A percentile compares a stretch with the other conserved stretches of the same genome.
Conservation (phyloP, 2,113 vertebrate genomes). For the Phasianus colchicus region DNA sequence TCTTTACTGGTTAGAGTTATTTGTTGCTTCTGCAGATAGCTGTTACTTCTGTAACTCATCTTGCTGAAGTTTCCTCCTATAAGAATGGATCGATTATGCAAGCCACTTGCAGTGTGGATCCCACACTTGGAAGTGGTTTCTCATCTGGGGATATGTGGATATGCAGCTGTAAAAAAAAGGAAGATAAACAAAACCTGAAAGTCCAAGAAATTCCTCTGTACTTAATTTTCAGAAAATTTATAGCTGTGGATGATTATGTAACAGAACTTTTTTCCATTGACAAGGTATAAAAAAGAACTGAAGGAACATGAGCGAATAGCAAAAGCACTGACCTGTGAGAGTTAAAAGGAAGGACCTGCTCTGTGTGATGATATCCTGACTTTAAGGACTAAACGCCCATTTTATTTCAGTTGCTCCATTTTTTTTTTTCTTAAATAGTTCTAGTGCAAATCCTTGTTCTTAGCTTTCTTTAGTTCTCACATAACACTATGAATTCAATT, state of each 20-base stretch:
- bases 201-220: background rate
- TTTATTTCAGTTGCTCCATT: background rate
- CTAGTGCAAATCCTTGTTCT: background rate
- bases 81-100: background rate
- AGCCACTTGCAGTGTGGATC: background rate
- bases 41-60: background rate
- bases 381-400: background rate
- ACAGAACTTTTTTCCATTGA: background rate
- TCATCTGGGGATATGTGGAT: background rate
- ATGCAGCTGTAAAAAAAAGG: background rate
- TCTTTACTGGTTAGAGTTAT: background rate
- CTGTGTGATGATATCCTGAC: background rate
- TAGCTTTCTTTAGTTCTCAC: background rate
- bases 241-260: background rate
- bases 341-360: background rate
- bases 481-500: background rate
- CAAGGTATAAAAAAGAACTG: background rate
- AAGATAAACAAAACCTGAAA: constrained; percentile 13
- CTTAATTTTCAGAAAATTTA: background rate
- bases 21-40: background rate
- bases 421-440: background rate
- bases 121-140: background rate
- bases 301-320: background rate
- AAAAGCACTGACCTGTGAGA: background rate
- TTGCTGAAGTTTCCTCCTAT: background rate